Evolutionary conservation across 2,888 invertebrate species (phyloP), one percentile per base, ranked within the genome.

Genomic region (Villa cingulata): DNA sequence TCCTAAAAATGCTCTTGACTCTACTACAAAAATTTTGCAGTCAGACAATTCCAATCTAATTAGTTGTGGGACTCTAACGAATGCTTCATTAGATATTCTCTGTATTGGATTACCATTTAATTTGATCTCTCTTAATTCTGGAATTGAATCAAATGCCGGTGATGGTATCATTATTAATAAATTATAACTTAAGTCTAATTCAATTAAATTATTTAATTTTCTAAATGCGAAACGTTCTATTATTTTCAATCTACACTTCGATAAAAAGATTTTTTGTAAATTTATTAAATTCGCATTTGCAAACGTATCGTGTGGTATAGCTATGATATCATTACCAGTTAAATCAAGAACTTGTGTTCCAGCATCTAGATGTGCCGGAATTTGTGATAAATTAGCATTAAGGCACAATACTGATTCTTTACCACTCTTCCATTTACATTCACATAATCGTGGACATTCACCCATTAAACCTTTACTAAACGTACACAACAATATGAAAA

Each of bases 381-480:
- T 77, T 59, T 76, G 74, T 57, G 80, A 76, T 58, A 87, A 75
- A 63, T 83, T 83, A 51, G 83, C 83, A 64, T 80, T 81, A 58
- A 78, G 75, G 71, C 88, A 89, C 58, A 83, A 73, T 48, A 86
- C 87, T 43, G 86, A 83, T 70, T 87, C 86, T 68, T 88, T 88
- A 59, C 87, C 87, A 63, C 81, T 81, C 66, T 84, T 84, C 88
- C 88, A 89, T 70, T 86, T 86, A 74, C 88, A 88, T 69, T 86
- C 85, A 71, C 88, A 89, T 58, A 80, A 74, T 53, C 75, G 74
- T 45, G 84, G 84, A 64, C 85, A 85, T 58, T 80, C 81, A 61
- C 78, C 77, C 55, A 70, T 59, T 27, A 59, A 64, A 55, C 55
- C 63, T 36, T 36, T 32, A 61, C 60, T 72, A 70, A 58, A 43